phyloP scores from a whole-genome alignment of 2,888 invertebrate genomes.

The Eristalis tenax region DNA sequence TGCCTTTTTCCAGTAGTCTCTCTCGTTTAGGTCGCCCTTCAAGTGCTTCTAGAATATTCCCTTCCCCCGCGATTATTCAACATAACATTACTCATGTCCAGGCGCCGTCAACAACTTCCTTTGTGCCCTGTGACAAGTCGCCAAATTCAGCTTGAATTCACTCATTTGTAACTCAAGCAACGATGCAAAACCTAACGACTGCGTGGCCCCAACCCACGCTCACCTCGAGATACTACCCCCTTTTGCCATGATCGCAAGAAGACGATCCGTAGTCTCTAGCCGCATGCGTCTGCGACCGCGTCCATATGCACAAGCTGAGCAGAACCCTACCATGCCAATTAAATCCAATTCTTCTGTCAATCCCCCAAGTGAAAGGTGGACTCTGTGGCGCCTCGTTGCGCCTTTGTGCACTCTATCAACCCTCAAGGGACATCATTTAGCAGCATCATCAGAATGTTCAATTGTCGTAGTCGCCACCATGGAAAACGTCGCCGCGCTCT shows the following conservation, averaged over 20 bases:
- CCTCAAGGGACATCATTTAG: slow-evolving; percentile 71
- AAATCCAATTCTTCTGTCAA: slow-evolving; percentile 69
- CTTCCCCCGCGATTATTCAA: neutral
- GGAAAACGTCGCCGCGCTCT: slow-evolving; percentile 36
- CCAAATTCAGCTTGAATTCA: neutral
- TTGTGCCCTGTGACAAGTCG: neutral
- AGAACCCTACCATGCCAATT: slow-evolving; percentile 64
- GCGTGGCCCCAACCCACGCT: neutral
- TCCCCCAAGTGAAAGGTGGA: slow-evolving; percentile 65
- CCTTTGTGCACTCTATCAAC: slow-evolving; percentile 64
- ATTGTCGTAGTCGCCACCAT: slow-evolving; percentile 45
- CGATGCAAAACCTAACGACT: neutral
- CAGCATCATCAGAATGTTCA: slow-evolving; percentile 62
- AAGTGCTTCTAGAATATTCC: neutral
- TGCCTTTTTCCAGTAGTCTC: neutral
- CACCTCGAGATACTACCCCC: neutral
- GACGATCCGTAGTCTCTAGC: neutral
- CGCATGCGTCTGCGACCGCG: neutral
- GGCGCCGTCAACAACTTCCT: neutral
- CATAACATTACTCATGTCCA: neutral
- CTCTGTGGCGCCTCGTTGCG: slow-evolving; percentile 62
- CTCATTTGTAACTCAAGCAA: neutral
- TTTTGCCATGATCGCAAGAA: neutral
- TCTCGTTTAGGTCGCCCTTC: neutral
- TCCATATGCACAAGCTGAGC: neutral